Percentiles rank a stretch among this genome's conserved stretches.
Conservation (phyloP, 2,888 invertebrate genomes). For the Eubasilissa splendida region DNA sequence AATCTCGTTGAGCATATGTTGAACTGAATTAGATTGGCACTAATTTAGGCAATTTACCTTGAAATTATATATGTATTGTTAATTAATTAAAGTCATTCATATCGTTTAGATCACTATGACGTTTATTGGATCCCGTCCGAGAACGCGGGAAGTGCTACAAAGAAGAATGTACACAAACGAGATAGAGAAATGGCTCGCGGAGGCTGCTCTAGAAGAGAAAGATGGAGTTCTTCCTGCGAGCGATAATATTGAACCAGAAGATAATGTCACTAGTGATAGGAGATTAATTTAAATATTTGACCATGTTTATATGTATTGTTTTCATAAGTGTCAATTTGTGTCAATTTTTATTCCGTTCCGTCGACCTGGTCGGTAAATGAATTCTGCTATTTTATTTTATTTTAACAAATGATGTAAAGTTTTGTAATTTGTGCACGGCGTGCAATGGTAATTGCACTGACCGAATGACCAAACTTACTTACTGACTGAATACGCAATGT, state of each 20-base stretch:
- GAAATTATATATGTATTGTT: not conserved
- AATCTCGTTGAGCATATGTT: not conserved
- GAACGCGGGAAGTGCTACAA: constrained; percentile 84
- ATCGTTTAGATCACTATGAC: constrained; percentile 69
- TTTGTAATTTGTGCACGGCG: too few relatives aligned
- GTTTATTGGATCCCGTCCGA: constrained; percentile 82
- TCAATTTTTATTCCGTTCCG: too few relatives aligned
- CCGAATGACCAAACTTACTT: too few relatives aligned
- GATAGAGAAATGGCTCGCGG: constrained; percentile 82
- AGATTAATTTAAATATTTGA: constrained; percentile 38
- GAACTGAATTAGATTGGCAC: not conserved
- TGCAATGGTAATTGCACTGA: too few relatives aligned
- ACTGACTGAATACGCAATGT: too few relatives aligned
- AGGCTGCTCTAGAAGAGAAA: constrained; percentile 75
- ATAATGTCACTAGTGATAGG: constrained; percentile 33
- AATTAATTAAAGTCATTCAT: not conserved
- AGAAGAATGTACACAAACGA: constrained; percentile 83
- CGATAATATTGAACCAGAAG: constrained; percentile 17
- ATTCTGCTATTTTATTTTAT: too few relatives aligned
- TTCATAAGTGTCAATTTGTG: not conserved
- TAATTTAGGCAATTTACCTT: not conserved
- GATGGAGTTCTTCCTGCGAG: constrained; percentile 27
- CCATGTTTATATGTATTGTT: not conserved
- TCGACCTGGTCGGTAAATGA: too few relatives aligned
- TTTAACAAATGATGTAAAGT: too few relatives aligned